Base-by-base conservation (phyloP, 1,140 invertebrate genomes). In the Drosophila simulans region DNA sequence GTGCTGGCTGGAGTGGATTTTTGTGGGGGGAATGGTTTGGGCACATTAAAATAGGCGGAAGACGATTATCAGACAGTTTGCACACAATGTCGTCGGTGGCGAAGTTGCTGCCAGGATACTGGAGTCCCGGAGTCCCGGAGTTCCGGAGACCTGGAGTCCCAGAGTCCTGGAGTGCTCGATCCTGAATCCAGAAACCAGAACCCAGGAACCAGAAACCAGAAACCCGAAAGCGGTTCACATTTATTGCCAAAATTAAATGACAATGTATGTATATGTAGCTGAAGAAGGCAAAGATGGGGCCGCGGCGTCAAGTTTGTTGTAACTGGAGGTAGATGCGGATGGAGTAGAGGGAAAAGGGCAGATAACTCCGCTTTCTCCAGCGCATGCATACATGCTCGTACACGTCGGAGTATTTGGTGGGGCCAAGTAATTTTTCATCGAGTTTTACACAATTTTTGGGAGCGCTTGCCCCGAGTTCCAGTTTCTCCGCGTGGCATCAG, bases 171-270 rank as follows among this genome's bases (percentile, higher is more conserved):
- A 25, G 43, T 55, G 48, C 59, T 10, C 48, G 31, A 40, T n/a
- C 13, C 37, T 3, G 34, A 7, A 17, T 35, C 34, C 11, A 12
- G 20, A 10, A 35, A 5, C 31, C 34, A 3, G 58, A 11, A 1
- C 3, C 17, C 20, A 1, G 45, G 15, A 34, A 35, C 22, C 45
- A 3, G 58, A 11, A 1, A 5, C 17, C 20, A 1, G 45, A 22
- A 34, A 35, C 22, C 45, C 59, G 17, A 42, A 64, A 60, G 52
- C 43, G 71, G 64, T 70, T 68, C 85, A 75, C 84, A 89, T 89
- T 89, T 89, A 89, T 89, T 90, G 84, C 85, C 85, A 90, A 89
- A 89, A 89, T 89, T 89, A 89, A 89, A 89, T 89, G 84, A 89
- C 84, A 89, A 89, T 89, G 85, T 89, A 89, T 89, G 84, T 89